Evolutionary conservation across 2,113 vertebrate genomes (phyloP), one percentile per base, ranked within the genome.

Genomic region (Rhineura floridana): DNA sequence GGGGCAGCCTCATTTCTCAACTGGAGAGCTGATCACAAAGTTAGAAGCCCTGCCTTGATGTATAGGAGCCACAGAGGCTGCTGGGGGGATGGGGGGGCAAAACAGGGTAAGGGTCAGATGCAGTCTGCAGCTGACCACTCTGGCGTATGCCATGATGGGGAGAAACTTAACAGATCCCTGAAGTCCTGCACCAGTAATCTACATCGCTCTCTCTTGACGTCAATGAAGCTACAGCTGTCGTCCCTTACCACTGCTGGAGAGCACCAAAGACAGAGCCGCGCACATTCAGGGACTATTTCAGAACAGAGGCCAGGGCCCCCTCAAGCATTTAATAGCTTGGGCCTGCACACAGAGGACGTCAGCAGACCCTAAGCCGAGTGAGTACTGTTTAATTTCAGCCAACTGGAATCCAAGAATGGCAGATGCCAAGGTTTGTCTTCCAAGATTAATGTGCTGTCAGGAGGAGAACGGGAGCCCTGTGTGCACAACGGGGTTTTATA

Each of bases 371-470:
- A 28, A 79, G 21, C 83, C 87, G 85, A 86, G 81, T 28, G 79
- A 36, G 19, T 42, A 19, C 50, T 65, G 42, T 88, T n/a, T 76
- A 84, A 39, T 79, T 1, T 28, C 59, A 88, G 87, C 30, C 73
- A 25, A 67, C 10, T 82, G 52, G 48, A 86, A 69, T 79, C 75
- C 59, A 69, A 69, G 62, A 59, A 69, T 33, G 9, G 12, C 75
- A 62, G 78, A 28, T 36, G 85, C 52, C 70, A 36, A 44, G 78
- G 4, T 25, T 89, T 90, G 11, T 80, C 3, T 79, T 78, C 73
- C 28, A 88, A 69, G 84, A 88, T 75, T 91, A 84, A 88, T 21
- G 48, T 4, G 2, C 42, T 67, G n/a, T 72, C 85, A 86, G 42
- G 80, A 63, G 5, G n/a, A 55, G 55, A 89, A 85, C 62, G 63